Evolutionary conservation across 2,888 invertebrate species (phyloP).

Genomic region (Cantharis flavilabris): DNA sequence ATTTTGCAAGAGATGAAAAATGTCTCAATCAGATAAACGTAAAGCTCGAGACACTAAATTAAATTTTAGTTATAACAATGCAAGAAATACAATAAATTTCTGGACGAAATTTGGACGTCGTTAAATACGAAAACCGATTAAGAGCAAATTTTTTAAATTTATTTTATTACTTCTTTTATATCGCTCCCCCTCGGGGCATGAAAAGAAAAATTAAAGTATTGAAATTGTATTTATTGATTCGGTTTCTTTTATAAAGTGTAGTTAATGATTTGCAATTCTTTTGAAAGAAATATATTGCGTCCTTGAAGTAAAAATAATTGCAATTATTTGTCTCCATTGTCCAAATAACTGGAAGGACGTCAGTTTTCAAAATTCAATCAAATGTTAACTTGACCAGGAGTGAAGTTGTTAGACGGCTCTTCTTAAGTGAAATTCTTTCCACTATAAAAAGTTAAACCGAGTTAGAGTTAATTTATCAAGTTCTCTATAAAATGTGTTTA

Average conservation of each 20-base stretch:
- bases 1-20: background rate
- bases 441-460: slow-evolving; percentile 5
- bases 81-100: background rate
- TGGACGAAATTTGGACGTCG: background rate
- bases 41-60: background rate
- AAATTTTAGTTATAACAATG: background rate
- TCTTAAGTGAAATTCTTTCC: slow-evolving; percentile 10
- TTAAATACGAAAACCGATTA: background rate
- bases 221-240: background rate
- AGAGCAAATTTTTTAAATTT: background rate
- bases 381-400: background rate
- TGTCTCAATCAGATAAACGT: background rate
- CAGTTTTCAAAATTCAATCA: background rate
- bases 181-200: background rate
- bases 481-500: slow-evolving; percentile 29
- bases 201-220: background rate
- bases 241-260: background rate
- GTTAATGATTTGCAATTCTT: background rate
- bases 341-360: background rate
- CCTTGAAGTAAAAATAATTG: background rate
- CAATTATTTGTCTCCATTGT: background rate
- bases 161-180: background rate
- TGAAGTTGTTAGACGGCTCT: background rate
- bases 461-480: slow-evolving; percentile 28
- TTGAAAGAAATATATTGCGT: background rate